Evolutionary conservation across 1,140 invertebrate genomes (phyloP).

Genomic region (Drosophila gunungcola): DNA sequence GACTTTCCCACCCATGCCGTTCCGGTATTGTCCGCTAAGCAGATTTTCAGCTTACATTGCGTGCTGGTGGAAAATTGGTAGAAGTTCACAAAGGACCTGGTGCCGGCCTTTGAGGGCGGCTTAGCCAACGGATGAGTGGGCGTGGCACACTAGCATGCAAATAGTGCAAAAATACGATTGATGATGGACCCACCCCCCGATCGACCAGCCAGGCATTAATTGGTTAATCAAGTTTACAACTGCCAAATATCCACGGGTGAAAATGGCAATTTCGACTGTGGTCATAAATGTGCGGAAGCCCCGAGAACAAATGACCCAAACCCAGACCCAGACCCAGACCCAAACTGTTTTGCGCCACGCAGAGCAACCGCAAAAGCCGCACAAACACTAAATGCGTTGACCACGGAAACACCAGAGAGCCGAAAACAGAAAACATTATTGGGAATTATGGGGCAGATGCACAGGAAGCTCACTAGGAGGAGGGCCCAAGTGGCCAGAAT

Average conservation of each 20-base stretch:
- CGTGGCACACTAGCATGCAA: constrained; percentile 12
- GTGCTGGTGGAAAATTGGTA: constrained; percentile 28
- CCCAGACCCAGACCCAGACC: not conserved
- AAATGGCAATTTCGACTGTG: constrained; percentile 38
- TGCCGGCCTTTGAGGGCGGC: constrained; percentile 27
- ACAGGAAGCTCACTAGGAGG: constrained; percentile 5
- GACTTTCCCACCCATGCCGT: constrained; percentile 9
- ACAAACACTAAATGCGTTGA: constrained; percentile 50
- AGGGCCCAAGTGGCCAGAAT: not conserved
- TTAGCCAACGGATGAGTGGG: constrained; percentile 6
- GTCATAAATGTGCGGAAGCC: constrained; percentile 53
- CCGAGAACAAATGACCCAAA: constrained; percentile 30
- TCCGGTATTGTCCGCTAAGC: constrained; percentile 36
- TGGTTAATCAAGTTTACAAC: constrained; percentile 49
- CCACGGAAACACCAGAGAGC: constrained; percentile 31
- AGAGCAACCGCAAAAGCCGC: constrained; percentile 62
- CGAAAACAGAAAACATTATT: constrained; percentile 30
- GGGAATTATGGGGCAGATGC: constrained; percentile 42
- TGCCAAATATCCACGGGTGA: constrained; percentile 39
- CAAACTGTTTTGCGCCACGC: constrained; percentile 18
- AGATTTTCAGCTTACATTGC: constrained; percentile 41
- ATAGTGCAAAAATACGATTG: constrained; percentile 13
- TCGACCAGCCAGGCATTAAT: constrained; percentile 22
- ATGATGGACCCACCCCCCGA: not conserved
- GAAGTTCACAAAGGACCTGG: constrained; percentile 23